These are phyloP conservation scores for Ptycholaimellus sp. DNA, from an alignment of 2,888 invertebrate species.

Conservation along the genomic window DNA sequence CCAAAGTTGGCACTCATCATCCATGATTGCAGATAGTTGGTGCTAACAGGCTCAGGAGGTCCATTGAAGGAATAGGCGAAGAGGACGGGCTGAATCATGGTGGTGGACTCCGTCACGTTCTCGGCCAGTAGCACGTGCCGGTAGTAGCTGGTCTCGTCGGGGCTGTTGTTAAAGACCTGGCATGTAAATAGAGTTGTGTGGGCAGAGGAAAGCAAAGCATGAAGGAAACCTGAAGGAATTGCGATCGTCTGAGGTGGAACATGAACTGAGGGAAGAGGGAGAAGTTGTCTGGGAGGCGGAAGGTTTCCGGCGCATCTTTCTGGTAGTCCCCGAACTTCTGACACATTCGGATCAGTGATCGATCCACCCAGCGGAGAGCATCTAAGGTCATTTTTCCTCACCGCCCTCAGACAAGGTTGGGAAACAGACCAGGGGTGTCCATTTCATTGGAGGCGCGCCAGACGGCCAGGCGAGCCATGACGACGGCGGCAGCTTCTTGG, in stretches of 20 bases:
- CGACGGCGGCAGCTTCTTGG: slow-evolving; percentile 74
- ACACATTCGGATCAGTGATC: slow-evolving; percentile 89
- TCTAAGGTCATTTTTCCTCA: too few relatives aligned
- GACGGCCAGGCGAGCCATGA: slow-evolving; percentile 86
- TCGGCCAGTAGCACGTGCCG: slow-evolving; percentile 91
- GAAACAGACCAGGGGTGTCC: slow-evolving; percentile 57
- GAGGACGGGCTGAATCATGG: slow-evolving; percentile 97
- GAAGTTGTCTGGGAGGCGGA: slow-evolving; percentile 82
- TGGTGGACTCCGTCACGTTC: slow-evolving; percentile 80
- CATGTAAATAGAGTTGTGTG: neutral
- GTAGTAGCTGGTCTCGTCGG: slow-evolving; percentile 96
- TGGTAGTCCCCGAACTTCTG: slow-evolving; percentile 97
- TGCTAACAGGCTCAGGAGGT: slow-evolving; percentile 43
- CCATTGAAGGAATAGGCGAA: slow-evolving; percentile 96
- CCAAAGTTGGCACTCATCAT: too few relatives aligned
- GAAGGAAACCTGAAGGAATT: slow-evolving; percentile 65
- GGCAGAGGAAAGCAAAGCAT: neutral
- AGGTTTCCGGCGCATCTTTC: slow-evolving; percentile 87
- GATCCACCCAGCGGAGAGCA: slow-evolving; percentile 88
- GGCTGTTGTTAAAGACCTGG: slow-evolving; percentile 90
- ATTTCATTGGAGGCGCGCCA: slow-evolving; percentile 60
- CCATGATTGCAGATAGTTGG: too few relatives aligned
- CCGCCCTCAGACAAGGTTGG: too few relatives aligned
- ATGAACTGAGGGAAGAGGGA: slow-evolving; percentile 97
- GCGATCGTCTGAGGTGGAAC: slow-evolving; percentile 91